Conservation (phyloP, 2,888 invertebrate genomes). For the Xylophagus ater region DNA sequence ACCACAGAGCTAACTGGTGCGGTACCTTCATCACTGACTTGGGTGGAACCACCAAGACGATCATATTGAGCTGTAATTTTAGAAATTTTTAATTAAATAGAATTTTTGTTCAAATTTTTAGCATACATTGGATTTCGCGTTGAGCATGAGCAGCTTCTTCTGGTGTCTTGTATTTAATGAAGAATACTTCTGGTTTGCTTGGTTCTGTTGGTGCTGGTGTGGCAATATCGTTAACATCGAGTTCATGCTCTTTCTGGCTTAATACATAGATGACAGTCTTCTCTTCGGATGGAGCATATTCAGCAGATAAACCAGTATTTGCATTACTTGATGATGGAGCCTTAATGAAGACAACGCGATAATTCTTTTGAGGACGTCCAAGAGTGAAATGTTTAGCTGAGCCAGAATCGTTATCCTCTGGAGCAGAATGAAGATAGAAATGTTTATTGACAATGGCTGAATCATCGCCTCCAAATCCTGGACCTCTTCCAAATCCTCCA, state of each 20-base stretch:
- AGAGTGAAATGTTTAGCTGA: conserved; percentile 12
- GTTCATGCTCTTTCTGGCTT: conserved; percentile 30
- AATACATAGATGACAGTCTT: conserved; percentile 38
- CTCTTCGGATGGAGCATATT: conserved; percentile 34
- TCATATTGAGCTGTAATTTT: conserved; percentile 23
- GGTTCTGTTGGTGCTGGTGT: conserved; percentile 26
- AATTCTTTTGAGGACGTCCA: conserved; percentile 16
- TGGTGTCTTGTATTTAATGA: conserved; percentile 36
- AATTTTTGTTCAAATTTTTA: background rate
- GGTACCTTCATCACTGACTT: conserved; percentile 25
- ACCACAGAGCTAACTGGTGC: conserved; percentile 21
- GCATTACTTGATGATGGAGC: conserved; percentile 15
- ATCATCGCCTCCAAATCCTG: background rate
- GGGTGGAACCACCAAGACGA: conserved; percentile 23
- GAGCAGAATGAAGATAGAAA: conserved; percentile 19
- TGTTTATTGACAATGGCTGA: conserved; percentile 18
- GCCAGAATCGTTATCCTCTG: conserved; percentile 16
- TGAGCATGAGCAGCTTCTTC: conserved; percentile 35
- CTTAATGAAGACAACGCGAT: conserved; percentile 20
- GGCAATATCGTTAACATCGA: conserved; percentile 28
- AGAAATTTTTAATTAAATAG: background rate
- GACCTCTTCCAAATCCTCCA: conserved; percentile 1
- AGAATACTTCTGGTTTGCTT: conserved; percentile 35
- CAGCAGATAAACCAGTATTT: conserved; percentile 3
- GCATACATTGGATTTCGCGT: conserved; percentile 31